These are phyloP conservation scores for Brachirus orientalis DNA, from an alignment of 2,113 vertebrate genomes.

Conservation along the genomic window DNA sequence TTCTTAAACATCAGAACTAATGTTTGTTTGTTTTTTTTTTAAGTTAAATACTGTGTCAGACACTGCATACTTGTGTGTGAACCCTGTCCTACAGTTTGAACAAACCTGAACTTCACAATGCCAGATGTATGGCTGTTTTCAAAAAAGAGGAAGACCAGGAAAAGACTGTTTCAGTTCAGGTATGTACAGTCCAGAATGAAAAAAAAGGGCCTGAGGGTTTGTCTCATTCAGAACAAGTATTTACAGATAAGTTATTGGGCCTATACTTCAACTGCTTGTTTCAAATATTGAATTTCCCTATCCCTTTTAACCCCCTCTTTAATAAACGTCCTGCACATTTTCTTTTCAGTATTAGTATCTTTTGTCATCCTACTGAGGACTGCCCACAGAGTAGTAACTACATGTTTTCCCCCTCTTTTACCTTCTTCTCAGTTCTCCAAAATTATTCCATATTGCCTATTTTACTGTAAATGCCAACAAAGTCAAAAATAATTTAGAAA, in stretches of 20 bases:
- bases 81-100: neutral
- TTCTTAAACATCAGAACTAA: slow-evolving; percentile 21
- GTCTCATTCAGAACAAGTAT: slow-evolving; percentile 45
- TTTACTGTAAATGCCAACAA: slow-evolving; percentile 20
- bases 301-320: neutral
- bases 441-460: slow-evolving; percentile 2
- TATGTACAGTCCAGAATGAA: slow-evolving; percentile 15
- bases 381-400: neutral
- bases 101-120: slow-evolving; percentile 12
- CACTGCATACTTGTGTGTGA: slow-evolving; percentile 4
- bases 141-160: slow-evolving; percentile 24
- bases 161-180: slow-evolving; percentile 25
- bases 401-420: neutral
- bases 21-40: neutral
- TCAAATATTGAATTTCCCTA: neutral
- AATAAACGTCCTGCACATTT: slow-evolving; percentile 6
- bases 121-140: slow-evolving; percentile 31
- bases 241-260: slow-evolving; percentile 55
- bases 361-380: slow-evolving; percentile 4
- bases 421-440: slow-evolving; percentile 5
- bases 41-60: slow-evolving; percentile 15
- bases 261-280: slow-evolving; percentile 19
- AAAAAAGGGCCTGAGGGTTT: slow-evolving; percentile 32
- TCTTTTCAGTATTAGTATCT: neutral
- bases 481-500: slow-evolving; percentile 1